Evolutionary conservation across 1,140 invertebrate species (phyloP).

Genomic region (Drosophila leontia): DNA sequence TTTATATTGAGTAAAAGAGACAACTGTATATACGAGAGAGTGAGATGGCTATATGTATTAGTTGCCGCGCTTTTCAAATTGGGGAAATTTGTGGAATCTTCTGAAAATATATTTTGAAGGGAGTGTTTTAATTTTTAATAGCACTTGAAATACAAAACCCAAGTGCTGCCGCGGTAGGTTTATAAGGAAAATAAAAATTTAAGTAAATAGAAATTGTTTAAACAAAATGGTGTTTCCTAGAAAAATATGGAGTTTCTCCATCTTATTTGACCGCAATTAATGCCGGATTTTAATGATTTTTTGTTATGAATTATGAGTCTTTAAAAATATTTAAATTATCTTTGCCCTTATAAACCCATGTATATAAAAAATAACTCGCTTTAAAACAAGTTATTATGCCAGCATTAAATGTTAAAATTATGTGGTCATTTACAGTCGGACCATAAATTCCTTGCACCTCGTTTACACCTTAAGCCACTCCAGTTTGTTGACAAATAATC

Average conservation of each 20-base stretch:
- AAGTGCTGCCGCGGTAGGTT: too few species aligned
- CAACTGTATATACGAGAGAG: not conserved
- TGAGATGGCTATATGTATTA: not conserved
- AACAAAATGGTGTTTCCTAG: too few species aligned
- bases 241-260: too few species aligned
- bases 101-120: not conserved
- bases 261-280: too few species aligned
- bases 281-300: too few species aligned
- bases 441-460: conserved; percentile 25
- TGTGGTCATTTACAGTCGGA: not conserved
- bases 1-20: not conserved
- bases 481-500: conserved; percentile 14
- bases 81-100: conserved; percentile 6
- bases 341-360: not conserved
- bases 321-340: not conserved
- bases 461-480: conserved; percentile 15
- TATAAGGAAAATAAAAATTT: too few species aligned
- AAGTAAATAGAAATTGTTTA: too few species aligned
- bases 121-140: not conserved
- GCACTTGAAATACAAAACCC: not conserved
- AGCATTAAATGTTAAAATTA: not conserved
- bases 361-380: too few species aligned
- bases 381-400: conserved; percentile 4
- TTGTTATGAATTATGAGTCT: not conserved
- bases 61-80: conserved; percentile 22